Evolutionary conservation across 2,113 vertebrate species (phyloP).

Genomic region (Trogon surrucura): DNA sequence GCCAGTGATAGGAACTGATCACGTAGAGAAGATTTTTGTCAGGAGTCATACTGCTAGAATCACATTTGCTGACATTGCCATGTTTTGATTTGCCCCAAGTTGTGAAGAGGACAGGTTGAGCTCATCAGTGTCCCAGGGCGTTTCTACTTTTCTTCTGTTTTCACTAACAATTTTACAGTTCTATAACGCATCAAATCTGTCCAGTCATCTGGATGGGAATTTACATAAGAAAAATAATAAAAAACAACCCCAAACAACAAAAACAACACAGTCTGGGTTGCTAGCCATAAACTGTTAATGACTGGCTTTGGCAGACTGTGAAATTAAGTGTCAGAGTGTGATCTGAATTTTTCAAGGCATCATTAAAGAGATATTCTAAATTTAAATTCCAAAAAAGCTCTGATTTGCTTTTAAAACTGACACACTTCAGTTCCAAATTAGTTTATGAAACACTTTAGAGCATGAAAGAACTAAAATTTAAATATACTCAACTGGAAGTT

Average conservation of each 20-base stretch:
- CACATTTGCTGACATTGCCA: neutral
- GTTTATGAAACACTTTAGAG: neutral
- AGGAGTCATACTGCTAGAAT: neutral
- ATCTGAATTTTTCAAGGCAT: neutral
- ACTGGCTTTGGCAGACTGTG: neutral
- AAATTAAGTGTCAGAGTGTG: neutral
- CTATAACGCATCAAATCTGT: neutral
- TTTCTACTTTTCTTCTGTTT: neutral
- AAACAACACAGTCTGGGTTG: neutral
- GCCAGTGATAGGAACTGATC: neutral
- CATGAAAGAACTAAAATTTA: neutral
- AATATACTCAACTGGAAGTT: neutral
- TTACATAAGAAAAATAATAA: neutral
- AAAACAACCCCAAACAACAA: no score
- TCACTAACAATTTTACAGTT: neutral
- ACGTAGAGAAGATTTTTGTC: neutral
- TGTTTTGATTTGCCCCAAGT: neutral
- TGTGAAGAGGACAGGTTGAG: neutral
- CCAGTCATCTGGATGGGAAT: neutral
- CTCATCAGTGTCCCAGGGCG: neutral
- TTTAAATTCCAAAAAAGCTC: neutral
- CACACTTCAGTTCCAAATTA: neutral
- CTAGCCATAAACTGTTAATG: neutral
- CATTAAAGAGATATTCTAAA: neutral
- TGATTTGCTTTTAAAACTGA: neutral